These are phyloP conservation scores for Naso thynnoides DNA, from an alignment of 2,797 vertebrate species.

Conservation along the genomic window DNA sequence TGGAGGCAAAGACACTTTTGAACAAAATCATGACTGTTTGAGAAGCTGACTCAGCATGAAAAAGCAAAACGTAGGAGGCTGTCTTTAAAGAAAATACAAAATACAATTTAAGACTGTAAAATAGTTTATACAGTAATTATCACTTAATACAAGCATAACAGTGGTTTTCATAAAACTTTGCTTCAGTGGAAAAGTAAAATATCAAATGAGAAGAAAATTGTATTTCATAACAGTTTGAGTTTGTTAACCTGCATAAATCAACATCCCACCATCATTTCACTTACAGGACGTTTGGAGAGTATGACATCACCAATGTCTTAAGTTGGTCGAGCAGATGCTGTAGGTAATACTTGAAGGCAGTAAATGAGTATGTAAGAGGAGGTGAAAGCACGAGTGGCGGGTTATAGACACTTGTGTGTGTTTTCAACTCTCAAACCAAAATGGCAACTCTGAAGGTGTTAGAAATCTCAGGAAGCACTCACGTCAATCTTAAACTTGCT, in stretches of 20 bases:
- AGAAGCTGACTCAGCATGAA: not conserved
- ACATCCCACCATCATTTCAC: not conserved
- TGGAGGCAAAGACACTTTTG: not conserved
- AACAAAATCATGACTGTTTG: not conserved
- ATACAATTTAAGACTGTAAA: not conserved
- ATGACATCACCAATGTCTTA: not conserved
- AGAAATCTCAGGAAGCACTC: slow-evolving; percentile 1
- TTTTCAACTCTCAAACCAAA: not conserved
- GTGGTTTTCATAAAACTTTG: not conserved
- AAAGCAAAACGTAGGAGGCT: not conserved
- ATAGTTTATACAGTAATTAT: not conserved
- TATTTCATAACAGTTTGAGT: slow-evolving; percentile 4
- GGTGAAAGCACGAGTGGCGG: not conserved
- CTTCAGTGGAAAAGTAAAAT: not conserved
- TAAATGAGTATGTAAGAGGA: slow-evolving; percentile 10
- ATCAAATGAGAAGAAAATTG: not conserved
- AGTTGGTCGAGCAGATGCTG: not conserved
- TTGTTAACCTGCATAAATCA: not conserved
- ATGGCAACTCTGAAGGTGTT: slow-evolving; percentile 32
- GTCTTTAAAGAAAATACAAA: not conserved
- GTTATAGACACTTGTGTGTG: slow-evolving; percentile 1
- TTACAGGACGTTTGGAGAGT: slow-evolving; percentile 29
- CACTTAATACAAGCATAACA: not conserved
- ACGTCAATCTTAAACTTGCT: not conserved
- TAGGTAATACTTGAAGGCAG: not conserved